These are phyloP conservation scores for Numenius arquata DNA, from an alignment of 2,113 vertebrate species.

Conservation along the genomic window DNA sequence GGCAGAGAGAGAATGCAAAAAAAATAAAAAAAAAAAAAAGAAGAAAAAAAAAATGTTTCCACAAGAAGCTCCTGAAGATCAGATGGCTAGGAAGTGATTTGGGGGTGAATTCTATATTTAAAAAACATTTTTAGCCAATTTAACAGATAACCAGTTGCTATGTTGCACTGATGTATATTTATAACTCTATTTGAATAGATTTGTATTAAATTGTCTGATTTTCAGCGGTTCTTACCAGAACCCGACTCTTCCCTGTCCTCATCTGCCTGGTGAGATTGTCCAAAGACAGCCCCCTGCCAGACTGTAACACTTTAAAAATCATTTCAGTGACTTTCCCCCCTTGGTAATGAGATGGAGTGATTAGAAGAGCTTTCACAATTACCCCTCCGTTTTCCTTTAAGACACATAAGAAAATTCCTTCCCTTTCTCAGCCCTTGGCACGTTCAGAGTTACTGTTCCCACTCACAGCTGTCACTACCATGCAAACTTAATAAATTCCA, in stretches of 20 bases:
- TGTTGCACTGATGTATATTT: not conserved
- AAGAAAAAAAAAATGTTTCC: not conserved
- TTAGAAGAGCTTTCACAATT: constrained; percentile 61
- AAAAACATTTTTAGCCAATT: constrained; percentile 12
- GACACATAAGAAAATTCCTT: constrained; percentile 48
- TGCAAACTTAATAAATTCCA: constrained; percentile 70
- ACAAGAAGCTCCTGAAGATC: constrained; percentile 11
- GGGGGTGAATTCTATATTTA: constrained; percentile 35
- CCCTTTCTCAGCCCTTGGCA: constrained; percentile 53
- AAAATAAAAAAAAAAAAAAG: not conserved
- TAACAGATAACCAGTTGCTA: constrained; percentile 50
- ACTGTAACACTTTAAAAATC: constrained; percentile 45
- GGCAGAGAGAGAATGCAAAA: not conserved
- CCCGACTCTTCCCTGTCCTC: not conserved
- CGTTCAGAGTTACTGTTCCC: constrained; percentile 53
- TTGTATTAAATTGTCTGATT: constrained; percentile 38
- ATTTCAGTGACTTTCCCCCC: constrained; percentile 37
- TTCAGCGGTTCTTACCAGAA: not conserved
- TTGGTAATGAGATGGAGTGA: constrained; percentile 42
- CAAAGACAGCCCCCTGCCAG: constrained; percentile 42
- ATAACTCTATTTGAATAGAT: constrained; percentile 24
- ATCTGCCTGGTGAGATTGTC: constrained; percentile 35
- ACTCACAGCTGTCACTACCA: constrained; percentile 60
- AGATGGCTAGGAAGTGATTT: constrained; percentile 30
- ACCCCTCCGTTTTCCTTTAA: constrained; percentile 46